A percentile compares a stretch with the other conserved stretches of the same genome.
Evolutionary conservation across 2,113 vertebrate species (phyloP).

Genomic region (Chaetodon trifascialis): DNA sequence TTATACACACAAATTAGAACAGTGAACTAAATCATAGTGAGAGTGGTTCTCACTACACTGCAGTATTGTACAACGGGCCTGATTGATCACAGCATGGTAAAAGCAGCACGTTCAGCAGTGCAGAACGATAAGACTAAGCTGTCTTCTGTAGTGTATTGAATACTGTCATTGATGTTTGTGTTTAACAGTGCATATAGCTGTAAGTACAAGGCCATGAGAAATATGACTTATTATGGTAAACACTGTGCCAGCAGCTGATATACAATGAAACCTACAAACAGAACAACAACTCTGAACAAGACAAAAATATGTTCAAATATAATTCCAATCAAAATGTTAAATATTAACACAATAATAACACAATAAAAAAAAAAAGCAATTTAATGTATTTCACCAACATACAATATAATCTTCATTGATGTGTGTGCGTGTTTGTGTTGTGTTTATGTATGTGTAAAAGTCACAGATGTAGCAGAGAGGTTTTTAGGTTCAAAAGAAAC

Average conservation of each 20-base stretch:
- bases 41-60: not conserved
- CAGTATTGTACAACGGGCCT: not conserved
- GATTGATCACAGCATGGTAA: constrained; percentile 27
- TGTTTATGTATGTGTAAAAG: no score
- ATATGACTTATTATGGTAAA: constrained; percentile 8
- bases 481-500: not conserved
- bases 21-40: not conserved
- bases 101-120: constrained; percentile 19
- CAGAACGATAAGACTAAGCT: not conserved
- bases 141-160: constrained; percentile 1
- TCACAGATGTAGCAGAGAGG: not conserved
- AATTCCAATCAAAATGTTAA: not conserved
- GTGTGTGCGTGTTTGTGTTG: not conserved
- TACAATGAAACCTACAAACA: not conserved
- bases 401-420: not conserved
- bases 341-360: constrained; percentile 3
- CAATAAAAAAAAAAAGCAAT: no score
- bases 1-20: constrained; percentile 19
- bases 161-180: not conserved
- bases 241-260: constrained; percentile 11
- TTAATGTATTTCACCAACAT: not conserved
- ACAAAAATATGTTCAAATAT: constrained; percentile 1
- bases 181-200: constrained; percentile 13
- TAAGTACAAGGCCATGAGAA: not conserved
- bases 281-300: not conserved